Evolutionary conservation across 2,888 invertebrate genomes (phyloP), one percentile per base, ranked within the genome.

Genomic region (Agrenia bidenticulata): DNA sequence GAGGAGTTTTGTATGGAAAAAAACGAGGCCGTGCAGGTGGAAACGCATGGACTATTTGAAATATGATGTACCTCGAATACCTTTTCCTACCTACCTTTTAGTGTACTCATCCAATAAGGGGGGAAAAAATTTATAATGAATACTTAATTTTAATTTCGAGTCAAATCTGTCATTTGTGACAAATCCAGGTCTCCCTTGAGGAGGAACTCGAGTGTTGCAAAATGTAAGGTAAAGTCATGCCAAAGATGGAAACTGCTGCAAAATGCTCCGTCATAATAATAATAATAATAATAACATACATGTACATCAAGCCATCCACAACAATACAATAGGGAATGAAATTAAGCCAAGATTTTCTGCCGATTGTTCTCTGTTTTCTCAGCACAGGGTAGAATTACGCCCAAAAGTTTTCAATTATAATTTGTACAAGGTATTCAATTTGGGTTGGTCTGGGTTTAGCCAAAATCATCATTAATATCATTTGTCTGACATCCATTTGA

Each of bases 391-490:
- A 15, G 23, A 51, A 68, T 61, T 64, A 68, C 68, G 68, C 68
- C 68, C 68, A 62, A 62, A 51, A 45, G 4, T 17, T 51, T 51
- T 21, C 24, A 51, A 21, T 45, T 45, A 45, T 19, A 5, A 19
- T 45, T 45, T 45, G 15, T n/a, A 45, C 45, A 45, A 45, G 32
- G 45, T 5, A 45, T 45, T 45, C 51, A 49, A 59, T 53, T 54
- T 65, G 65, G 64, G 68, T 49, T 64, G 59, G 68, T 54, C 61
- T 64, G 19, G 26, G 37, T 60, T 55, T 54, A 60, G 60, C 56
- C 63, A 58, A 19, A 45, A 45, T 45, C 45, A 45, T 19, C 45
- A 45, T 45, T 45, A 32, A 32, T 32, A 32, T n/a, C n/a, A n/a
- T 32, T 32, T 32, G 32, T 32, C 32, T 32, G 32, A 4, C 32